phyloP scores from a whole-genome alignment of 2,113 vertebrate species.

The Semicossyphus pulcher region DNA sequence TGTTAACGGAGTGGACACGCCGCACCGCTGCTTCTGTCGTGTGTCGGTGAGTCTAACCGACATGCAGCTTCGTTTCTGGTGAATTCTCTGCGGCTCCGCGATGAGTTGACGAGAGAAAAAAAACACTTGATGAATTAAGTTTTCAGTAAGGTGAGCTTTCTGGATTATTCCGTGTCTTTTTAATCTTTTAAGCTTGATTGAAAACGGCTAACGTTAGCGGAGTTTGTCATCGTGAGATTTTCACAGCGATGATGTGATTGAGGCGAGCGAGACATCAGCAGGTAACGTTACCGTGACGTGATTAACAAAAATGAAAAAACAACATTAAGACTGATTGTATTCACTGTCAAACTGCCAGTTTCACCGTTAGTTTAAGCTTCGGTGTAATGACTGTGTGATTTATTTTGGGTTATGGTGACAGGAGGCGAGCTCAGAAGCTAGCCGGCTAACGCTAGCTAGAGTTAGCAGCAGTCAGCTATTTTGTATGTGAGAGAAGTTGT shows the following conservation, averaged over 20 bases:
- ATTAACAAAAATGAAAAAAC: neutral
- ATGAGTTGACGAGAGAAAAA: neutral
- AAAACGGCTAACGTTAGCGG: neutral
- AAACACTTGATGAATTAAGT: neutral
- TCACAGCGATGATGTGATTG: slow-evolving; percentile 38
- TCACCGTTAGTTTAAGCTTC: rapidly evolving
- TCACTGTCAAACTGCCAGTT: rapidly evolving
- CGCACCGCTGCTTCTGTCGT: slow-evolving; percentile 32
- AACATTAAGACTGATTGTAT: rapidly evolving
- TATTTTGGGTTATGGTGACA: neutral
- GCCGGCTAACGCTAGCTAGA: slow-evolving; percentile 37
- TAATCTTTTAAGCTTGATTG: rapidly evolving
- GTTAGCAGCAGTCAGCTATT: slow-evolving; percentile 30
- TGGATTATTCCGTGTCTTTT: neutral
- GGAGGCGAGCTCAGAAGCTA: neutral
- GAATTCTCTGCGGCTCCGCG: neutral
- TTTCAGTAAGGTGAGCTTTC: slow-evolving; percentile 25
- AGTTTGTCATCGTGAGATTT: slow-evolving; percentile 21
- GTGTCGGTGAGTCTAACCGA: slow-evolving; percentile 21
- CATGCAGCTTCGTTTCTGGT: slow-evolving; percentile 23
- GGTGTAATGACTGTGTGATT: neutral
- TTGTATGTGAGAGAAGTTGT: slow-evolving; percentile 3
- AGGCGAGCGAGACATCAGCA: slow-evolving; percentile 21
- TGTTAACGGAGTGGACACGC: slow-evolving; percentile 72
- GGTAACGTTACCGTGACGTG: slow-evolving; percentile 8